Evolutionary conservation across 2,797 vertebrate species (phyloP), one percentile per base, ranked within the genome.

Genomic region (Falco berigora): DNA sequence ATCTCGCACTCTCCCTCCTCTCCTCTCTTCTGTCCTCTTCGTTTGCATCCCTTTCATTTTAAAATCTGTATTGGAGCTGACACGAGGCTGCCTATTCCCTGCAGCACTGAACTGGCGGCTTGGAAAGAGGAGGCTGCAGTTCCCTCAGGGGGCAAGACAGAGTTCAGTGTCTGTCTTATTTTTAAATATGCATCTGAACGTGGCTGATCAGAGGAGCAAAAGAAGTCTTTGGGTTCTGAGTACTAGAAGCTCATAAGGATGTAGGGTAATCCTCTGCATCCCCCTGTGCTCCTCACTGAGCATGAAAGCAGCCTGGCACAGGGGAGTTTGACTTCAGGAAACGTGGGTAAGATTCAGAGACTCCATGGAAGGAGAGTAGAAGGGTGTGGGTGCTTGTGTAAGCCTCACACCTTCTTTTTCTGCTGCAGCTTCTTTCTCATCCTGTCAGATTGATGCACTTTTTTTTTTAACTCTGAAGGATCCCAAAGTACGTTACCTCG

Each of bases 111-210:
- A 64, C 93, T 52, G 79, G 64, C 59, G 0, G 61, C 95, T 95
- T 94, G 89, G 90, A 88, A 95, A 64, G 72, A 82, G 78, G 81
- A 95, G 74, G 67, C 91, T 96, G 75, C 55, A 78, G 50, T 94
- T 97, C 80, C 84, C 92, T 92, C 46, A n/a, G 84, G 92, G 85
- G 62, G 28, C 49, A 66, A 95, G 82, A 10, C 83, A 86, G 87
- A 94, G 88, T 94, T 93, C 95, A 88, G 34, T 79, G 71, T 69
- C 93, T 96, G 59, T 92, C 93, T 93, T 92, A 78, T 62, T 95
- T 92, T 97, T 88, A 95, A 93, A 91, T 91, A 93, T 92, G 84
- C 90, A 66, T 94, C 76, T 92, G 77, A 90, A 93, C 74, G 55
- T 44, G 61, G 79, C 86, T 96, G 93, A 93, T 94, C 69, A 92